These are phyloP conservation scores for Agapostemon virescens DNA, from an alignment of 2,888 invertebrate genomes.

Conservation along the genomic window DNA sequence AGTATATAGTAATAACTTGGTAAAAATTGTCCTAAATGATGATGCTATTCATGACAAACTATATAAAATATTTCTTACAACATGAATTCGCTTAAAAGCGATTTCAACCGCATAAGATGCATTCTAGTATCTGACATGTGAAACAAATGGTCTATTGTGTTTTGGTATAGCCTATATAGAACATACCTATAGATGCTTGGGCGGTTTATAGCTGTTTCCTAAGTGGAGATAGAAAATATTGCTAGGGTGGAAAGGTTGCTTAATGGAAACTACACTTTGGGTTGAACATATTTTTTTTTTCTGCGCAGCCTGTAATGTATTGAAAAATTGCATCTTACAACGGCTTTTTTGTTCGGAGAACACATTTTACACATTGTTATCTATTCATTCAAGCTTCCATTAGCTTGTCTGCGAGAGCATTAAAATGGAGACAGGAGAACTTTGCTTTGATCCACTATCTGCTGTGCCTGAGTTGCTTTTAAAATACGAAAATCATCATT, in stretches of 20 bases:
- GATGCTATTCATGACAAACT: background rate
- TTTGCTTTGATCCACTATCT: too few species aligned
- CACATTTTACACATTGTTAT: background rate
- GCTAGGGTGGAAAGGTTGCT: background rate
- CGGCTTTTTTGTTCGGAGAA: background rate
- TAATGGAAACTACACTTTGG: background rate
- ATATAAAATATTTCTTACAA: background rate
- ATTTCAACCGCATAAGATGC: background rate
- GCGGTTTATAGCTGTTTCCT: slow-evolving; percentile 1
- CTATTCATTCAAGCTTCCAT: background rate
- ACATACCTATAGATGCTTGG: background rate
- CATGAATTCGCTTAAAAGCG: background rate
- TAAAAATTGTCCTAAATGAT: too few species aligned
- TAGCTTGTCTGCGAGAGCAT: background rate
- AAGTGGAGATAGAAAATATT: background rate
- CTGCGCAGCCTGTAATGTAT: background rate
- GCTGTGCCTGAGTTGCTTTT: too few species aligned
- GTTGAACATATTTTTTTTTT: background rate
- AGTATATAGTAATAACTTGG: too few species aligned
- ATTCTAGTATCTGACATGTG: background rate
- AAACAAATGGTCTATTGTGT: background rate
- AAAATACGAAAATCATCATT: too few species aligned
- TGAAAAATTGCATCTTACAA: background rate
- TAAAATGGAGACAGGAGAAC: background rate
- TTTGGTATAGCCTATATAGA: background rate